Base-by-base conservation (phyloP, 2,888 invertebrate species). In the Drosophila kanekoi region DNA sequence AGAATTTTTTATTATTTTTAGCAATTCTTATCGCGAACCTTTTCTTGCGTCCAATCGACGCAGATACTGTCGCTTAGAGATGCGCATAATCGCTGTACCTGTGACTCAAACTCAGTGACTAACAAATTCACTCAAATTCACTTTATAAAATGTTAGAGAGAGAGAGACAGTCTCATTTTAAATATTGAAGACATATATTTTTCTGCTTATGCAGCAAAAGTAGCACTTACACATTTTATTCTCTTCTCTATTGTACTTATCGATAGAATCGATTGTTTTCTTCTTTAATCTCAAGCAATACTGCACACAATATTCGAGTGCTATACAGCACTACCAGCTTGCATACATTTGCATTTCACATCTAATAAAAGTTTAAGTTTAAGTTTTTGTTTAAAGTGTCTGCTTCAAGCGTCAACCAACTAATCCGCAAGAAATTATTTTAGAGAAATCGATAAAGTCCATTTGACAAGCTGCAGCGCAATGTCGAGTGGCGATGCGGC, bases 401-500 rank as follows among this genome's bases (percentile, higher is more conserved):
- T 49, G 45, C 38, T 10, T 11, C 33, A 6, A 28, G 20, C 43
- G 18, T 35, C 40, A 11, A 33, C 9, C 13, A 20, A 16, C 41
- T 44, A 44, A 54, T 2, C 2, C 4, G 23, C 10, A 54, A 67
- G 5, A 8, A 23, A 56, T 13, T 13, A 20, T 51, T 38, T 44
- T n/a, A 6, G 43, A 40, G 1, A 40, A 37, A 52, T 8, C 28
- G 38, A 44, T 53, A 10, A 38, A 40, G 43, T 33, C 52, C 43
- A 40, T 45, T 62, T 53, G 70, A 38, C 45, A 47, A 38, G 58
- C 65, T 59, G 61, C 61, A 61, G 23, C 56, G 75, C 66, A 61
- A 81, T 81, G 81, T 84, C 82, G 62, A 73, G 62, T 66, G 74
- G 67, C 70, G 80, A 59, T 60, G 69, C 72, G 45, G 71, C 62